A percentile compares a stretch with the other conserved stretches of the same genome.
Evolutionary conservation across 2,888 invertebrate genomes (phyloP).

Genomic region (Pachliopta kotzebuea): DNA sequence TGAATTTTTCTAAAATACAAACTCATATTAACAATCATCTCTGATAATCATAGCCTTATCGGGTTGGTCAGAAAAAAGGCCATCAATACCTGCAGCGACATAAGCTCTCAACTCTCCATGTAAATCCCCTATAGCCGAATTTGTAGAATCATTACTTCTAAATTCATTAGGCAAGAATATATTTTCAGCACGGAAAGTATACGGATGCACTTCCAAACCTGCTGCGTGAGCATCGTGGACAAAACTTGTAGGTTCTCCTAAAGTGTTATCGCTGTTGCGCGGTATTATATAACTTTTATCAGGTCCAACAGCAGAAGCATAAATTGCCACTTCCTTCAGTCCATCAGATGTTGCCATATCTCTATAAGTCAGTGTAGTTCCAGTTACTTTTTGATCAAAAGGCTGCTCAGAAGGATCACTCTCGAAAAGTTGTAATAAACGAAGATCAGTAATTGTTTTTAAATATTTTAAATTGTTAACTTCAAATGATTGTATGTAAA

Average conservation of each 20-base stretch:
- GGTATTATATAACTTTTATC: slow-evolving; percentile 68
- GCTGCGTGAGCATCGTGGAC: slow-evolving; percentile 59
- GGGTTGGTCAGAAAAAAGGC: slow-evolving; percentile 69
- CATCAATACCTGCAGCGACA: slow-evolving; percentile 63
- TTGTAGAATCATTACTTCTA: slow-evolving; percentile 41
- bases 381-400: slow-evolving; percentile 51
- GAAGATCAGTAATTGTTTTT: slow-evolving; percentile 55
- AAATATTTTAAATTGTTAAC: slow-evolving; percentile 62
- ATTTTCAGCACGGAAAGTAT: slow-evolving; percentile 70
- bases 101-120: slow-evolving; percentile 57
- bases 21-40: slow-evolving; percentile 13
- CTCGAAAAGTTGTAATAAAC: slow-evolving; percentile 59
- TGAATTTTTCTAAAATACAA: too few species aligned
- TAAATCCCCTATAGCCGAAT: slow-evolving; percentile 51
- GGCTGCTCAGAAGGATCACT: slow-evolving; percentile 45
- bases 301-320: slow-evolving; percentile 67
- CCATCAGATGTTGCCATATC: slow-evolving; percentile 64
- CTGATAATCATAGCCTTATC: slow-evolving; percentile 51
- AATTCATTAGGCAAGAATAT: slow-evolving; percentile 59
- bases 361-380: slow-evolving; percentile 56
- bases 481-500: slow-evolving; percentile 73
- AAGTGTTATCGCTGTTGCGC: slow-evolving; percentile 48
- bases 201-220: slow-evolving; percentile 66
- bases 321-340: slow-evolving; percentile 57
- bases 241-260: slow-evolving; percentile 55